A percentile compares a stretch with the other conserved stretches of the same genome.
Conservation (phyloP, 2,113 vertebrate species). For the Hippoglossus stenolepis region DNA sequence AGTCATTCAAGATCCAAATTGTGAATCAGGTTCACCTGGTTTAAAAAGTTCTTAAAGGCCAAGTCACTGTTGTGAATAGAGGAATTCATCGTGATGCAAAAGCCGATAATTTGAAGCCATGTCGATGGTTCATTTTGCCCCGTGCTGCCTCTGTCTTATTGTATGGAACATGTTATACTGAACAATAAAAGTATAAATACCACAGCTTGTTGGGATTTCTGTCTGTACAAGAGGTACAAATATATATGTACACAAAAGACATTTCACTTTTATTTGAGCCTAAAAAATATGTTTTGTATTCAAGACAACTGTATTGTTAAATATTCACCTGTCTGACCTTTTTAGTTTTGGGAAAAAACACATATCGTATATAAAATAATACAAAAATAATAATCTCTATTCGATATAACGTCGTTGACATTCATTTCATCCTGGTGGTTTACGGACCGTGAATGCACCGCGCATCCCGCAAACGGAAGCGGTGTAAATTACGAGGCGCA, state of each 20-base stretch:
- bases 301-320: too few relatives aligned
- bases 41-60: constrained; percentile 36
- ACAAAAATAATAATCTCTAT: neutral
- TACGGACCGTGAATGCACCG: neutral
- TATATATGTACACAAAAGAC: neutral
- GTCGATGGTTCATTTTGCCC: constrained; percentile 35
- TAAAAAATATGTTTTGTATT: too few relatives aligned
- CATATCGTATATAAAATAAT: too few relatives aligned
- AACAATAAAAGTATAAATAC: constrained; percentile 55
- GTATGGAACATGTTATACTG: constrained; percentile 62
- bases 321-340: too few relatives aligned
- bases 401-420: neutral
- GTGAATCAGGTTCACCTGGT: constrained; percentile 36
- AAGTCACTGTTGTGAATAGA: constrained; percentile 33
- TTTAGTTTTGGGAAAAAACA: too few relatives aligned
- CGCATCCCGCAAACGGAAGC: constrained; percentile 22
- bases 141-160: constrained; percentile 55
- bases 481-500: constrained; percentile 6
- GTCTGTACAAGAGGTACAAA: neutral
- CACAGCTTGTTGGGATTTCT: neutral
- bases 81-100: constrained; percentile 28
- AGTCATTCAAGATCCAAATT: constrained; percentile 27
- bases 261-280: too few relatives aligned
- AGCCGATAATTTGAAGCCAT: constrained; percentile 30
- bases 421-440: neutral